Base-by-base conservation (phyloP, 2,113 vertebrate genomes). In the Phalacrocorax aristotelis region DNA sequence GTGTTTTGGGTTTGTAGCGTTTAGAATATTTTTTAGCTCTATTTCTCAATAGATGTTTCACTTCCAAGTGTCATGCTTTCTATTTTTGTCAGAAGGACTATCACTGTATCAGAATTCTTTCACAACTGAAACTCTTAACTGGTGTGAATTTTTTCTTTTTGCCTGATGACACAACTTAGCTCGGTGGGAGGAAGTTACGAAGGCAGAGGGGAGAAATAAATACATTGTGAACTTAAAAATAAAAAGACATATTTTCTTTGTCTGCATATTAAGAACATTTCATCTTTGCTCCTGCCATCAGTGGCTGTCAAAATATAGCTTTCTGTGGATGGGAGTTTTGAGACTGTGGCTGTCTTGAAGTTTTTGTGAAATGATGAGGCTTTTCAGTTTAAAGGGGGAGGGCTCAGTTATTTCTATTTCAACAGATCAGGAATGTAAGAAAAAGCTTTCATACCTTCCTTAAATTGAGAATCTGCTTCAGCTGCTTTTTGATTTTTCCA, bases 71-170 rank as follows among this genome's bases (percentile, higher is more conserved):
- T 92, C 88, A 75, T 78, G 72, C 79, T 90, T 91, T 93, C 93
- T 96, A 93, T 95, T 95, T 96, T 96, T 94, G 70, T 80, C 79
- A 65, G 46, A 40, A 93, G 84, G 89, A 44, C 93, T 95, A 94
- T 96, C 91, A 55, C 87, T 81, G 29, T 87, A 92, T 97, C 95
- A 96, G 22, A 86, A 70, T 93, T 77, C 62, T 91, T 97, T 96
- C 89, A 83, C 91, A 95, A 93, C 91, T 71, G 64, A 91, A 87
- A 46, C 60, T 87, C 82, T 55, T 93, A 66, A 77, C n/a, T 85
- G 60, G 89, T 96, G 94, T 94, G 96, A 96, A 90, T 91, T 82
- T 95, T 95, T 96, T 93, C 68, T 85, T 91, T 95, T 88, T 95
- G 87, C 89, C 72, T 91, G 89, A 83, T 91, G 93, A 95, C 89